Evolutionary conservation across 2,888 invertebrate genomes (phyloP), one percentile per base, ranked within the genome.

Genomic region (Acheta domesticus): DNA sequence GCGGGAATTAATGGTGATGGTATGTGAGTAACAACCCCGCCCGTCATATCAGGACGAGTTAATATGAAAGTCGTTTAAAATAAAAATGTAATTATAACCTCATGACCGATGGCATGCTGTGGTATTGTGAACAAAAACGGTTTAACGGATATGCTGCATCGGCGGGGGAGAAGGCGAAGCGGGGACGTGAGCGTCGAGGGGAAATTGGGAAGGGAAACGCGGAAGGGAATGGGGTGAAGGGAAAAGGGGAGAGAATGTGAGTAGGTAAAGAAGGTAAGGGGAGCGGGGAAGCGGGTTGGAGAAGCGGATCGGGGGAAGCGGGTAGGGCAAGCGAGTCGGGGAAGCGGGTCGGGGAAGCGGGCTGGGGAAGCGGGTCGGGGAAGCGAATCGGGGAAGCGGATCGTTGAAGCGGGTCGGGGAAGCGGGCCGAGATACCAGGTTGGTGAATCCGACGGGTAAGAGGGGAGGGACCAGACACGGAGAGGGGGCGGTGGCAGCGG

Each of bases 11-110:
- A 62, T 62, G 62, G 14, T 14, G 62, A 62, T 14, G 62, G 16
- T n/a, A 62, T n/a, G 14, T 62, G 62, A 62, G 62, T 62, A 62
- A 62, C n/a, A 62, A 62, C n/a, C 62, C 62, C n/a, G 62, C n/a
- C 14, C n/a, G 16, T 62, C 62, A n/a, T n/a, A 62, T 62, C 62
- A n/a, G 62, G 62, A 62, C 62, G n/a, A 62, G 62, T 62, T 62
- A 62, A 62, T 62, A 62, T 62, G 16, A n/a, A 62, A 62, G 62
- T 62, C 62, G 62, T 62, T 62, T 62, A 62, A 62, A 62, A 62
- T 62, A 62, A 62, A 62, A 62, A 62, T 62, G 62, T 62, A 62
- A 62, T 62, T 62, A 62, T 62, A 62, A 62, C 62, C 62, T 62
- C 62, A n/a, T 62, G 62, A 19, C 62, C 62, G 62, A 36, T 36